Conservation (phyloP, 2,888 invertebrate genomes). For the Cheilosia urbana region DNA sequence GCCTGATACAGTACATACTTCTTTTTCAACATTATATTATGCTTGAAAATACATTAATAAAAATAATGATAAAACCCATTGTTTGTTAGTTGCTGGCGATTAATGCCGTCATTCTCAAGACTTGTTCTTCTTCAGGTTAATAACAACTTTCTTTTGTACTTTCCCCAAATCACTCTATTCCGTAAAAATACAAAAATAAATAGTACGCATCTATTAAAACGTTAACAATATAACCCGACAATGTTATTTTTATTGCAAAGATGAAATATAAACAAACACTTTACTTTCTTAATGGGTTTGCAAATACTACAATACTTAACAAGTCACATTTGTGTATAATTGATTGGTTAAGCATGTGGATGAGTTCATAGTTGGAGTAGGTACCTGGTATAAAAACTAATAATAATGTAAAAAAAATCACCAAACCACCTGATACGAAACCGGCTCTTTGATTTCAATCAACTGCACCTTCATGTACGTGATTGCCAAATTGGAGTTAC, state of each 20-base stretch:
- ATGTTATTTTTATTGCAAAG: background rate
- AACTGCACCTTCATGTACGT: background rate
- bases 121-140: too few relatives aligned
- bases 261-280: background rate
- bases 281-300: background rate
- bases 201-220: background rate
- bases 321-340: background rate
- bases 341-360: constrained; percentile 14
- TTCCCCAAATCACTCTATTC: too few relatives aligned
- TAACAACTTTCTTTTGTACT: too few relatives aligned
- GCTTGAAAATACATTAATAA: too few relatives aligned
- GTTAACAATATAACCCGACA: background rate
- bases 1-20: too few relatives aligned
- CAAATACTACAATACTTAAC: background rate
- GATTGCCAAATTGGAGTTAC: background rate
- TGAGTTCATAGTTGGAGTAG: constrained; percentile 8
- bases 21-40: too few relatives aligned
- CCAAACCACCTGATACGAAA: background rate
- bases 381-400: background rate
- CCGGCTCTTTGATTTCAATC: background rate
- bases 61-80: too few relatives aligned
- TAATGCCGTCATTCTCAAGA: too few relatives aligned
- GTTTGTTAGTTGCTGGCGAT: too few relatives aligned
- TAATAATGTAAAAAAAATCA: background rate
- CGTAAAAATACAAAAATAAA: background rate